phyloP scores from a whole-genome alignment of 2,797 vertebrate species.

The Delichon dasypus region DNA sequence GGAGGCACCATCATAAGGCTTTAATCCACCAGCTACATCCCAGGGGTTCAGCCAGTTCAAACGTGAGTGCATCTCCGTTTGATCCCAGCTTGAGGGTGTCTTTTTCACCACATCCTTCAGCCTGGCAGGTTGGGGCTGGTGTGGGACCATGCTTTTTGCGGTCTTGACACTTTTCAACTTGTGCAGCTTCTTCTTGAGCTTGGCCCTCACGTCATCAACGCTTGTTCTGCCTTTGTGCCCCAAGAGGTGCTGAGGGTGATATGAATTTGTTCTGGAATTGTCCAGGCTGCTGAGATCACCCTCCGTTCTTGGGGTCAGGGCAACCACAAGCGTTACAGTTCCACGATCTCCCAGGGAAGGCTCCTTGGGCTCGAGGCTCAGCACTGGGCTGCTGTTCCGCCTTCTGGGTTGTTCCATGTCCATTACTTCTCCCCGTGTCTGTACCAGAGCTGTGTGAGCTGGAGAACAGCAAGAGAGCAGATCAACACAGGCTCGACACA shows the following conservation, averaged over 20 bases:
- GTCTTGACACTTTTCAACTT: neutral
- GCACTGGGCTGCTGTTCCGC: neutral
- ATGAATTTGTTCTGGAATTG: neutral
- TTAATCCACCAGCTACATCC: too few species aligned
- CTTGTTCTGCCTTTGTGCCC: neutral
- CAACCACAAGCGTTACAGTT: too few species aligned
- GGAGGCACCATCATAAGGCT: too few species aligned
- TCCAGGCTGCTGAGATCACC: neutral
- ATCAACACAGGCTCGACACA: neutral
- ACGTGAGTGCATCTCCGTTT: rapidly evolving
- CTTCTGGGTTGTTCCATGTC: neutral
- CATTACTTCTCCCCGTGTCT: neutral
- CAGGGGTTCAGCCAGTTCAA: neutral
- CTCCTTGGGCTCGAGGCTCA: neutral
- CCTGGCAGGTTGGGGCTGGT: neutral
- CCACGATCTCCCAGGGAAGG: neutral
- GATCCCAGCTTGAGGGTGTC: neutral
- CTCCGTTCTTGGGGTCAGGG: too few species aligned
- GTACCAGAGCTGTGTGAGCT: neutral
- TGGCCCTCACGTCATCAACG: neutral
- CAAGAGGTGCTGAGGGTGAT: neutral
- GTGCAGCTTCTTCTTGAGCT: neutral
- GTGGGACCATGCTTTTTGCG: neutral
- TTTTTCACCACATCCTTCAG: neutral
- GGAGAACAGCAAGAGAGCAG: neutral